Conservation (phyloP, 2,888 invertebrate species). For the Euclidia mi region DNA sequence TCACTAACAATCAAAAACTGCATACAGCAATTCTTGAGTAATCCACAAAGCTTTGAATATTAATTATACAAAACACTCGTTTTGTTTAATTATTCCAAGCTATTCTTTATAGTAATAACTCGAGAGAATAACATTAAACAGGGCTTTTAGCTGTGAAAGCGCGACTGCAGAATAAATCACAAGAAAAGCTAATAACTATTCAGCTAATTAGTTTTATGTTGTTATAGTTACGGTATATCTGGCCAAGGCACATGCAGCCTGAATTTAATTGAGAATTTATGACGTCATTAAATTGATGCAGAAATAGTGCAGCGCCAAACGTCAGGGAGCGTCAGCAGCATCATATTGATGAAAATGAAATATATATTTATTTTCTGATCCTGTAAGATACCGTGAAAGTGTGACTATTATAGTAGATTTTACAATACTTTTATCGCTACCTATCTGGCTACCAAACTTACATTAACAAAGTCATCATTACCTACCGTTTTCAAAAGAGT, state of each 20-base stretch:
- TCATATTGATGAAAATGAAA: slow-evolving; percentile 2
- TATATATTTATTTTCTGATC: no score
- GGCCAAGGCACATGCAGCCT: slow-evolving; percentile 58
- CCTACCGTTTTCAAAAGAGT: no score
- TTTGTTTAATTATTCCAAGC: no score
- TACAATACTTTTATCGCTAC: no score
- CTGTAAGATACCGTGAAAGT: no score
- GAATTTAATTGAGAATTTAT: slow-evolving; percentile 85
- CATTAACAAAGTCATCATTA: no score
- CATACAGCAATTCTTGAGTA: neutral
- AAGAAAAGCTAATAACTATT: slow-evolving; percentile 51
- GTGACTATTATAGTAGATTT: no score
- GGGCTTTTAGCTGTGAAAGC: slow-evolving; percentile 25
- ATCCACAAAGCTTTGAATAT: slow-evolving; percentile 1
- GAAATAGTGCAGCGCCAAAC: slow-evolving; percentile 79
- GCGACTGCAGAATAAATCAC: slow-evolving; percentile 41
- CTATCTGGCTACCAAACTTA: no score
- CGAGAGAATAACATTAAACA: slow-evolving; percentile 3
- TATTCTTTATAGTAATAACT: no score
- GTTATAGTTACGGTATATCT: slow-evolving; percentile 57
- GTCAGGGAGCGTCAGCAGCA: slow-evolving; percentile 62
- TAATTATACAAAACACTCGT: slow-evolving; percentile 2
- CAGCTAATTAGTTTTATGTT: slow-evolving; percentile 59
- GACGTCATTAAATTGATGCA: slow-evolving; percentile 86
- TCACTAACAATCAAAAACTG: neutral